Evolutionary conservation across 2,797 vertebrate species (phyloP), one percentile per base, ranked within the genome.

Genomic region (Diplodus sargus): DNA sequence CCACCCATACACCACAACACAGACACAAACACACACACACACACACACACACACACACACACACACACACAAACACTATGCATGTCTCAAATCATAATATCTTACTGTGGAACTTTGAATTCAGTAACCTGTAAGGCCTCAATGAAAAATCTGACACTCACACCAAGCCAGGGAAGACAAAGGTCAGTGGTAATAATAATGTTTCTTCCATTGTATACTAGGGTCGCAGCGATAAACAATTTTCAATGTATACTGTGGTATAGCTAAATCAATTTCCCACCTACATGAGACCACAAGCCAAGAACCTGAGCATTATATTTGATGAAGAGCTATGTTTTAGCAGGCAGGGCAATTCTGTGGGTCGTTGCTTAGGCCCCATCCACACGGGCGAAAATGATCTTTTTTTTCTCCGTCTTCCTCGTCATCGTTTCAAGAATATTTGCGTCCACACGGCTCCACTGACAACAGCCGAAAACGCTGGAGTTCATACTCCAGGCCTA

Each of bases 1-100:
- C 75, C 81, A 51, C 77, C 3, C 78, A 64, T 5, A 49, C 48
- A 16, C 54, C 42, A 18, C 11, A 20, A 54, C 72, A 48, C 43
- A 59, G 61, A 59, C 42, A 48, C 61, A 69, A 42, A 49, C 6
- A 13, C 64, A 49, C 48, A 18, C 15, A 30, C 30, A 34, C 45
- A 17, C 45, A 49, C 65, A 51, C 49, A 20, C 15, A 30, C 34
- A 39, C 45, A 20, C 39, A 53, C 57, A 64, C 48, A 59, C 42
- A 48, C 61, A 69, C 53, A 45, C 65, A 51, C 49, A 20, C 15
- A 30, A 23, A 39, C 45, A 20, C 39, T 28, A 53, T 60, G 7
- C 20, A 77, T 34, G 9, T 14, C 25, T 47, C 5, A 45, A 43
- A 48, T 68, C 22, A 60, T 4, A n/a, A 28, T 23, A 9, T 4